Evolutionary conservation across 2,113 vertebrate genomes (phyloP).

Genomic region (Eonycteris spelaea): DNA sequence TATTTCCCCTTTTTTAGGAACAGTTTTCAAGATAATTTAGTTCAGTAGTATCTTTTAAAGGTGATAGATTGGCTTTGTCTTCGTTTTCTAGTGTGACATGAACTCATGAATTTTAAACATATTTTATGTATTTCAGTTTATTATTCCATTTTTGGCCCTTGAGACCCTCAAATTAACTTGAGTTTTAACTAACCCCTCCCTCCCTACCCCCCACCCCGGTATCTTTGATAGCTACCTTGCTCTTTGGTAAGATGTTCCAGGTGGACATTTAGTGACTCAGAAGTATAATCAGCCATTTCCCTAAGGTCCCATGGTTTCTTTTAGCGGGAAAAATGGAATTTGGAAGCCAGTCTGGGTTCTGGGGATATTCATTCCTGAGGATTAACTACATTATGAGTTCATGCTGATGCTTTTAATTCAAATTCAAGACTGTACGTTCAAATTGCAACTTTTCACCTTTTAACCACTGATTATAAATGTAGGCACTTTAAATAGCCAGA

Average conservation of each 20-base stretch:
- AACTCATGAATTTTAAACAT: background rate
- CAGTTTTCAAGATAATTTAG: conserved; percentile 14
- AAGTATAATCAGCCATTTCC: background rate
- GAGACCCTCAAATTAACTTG: background rate
- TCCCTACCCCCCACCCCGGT: no score
- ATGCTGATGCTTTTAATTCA: background rate
- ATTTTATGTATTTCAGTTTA: background rate
- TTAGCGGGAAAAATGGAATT: background rate
- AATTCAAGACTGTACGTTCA: background rate
- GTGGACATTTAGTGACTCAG: background rate
- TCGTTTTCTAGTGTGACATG: background rate
- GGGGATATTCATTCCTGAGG: background rate
- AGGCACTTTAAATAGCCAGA: background rate
- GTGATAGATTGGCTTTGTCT: background rate
- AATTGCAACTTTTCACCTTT: background rate
- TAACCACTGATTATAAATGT: background rate
- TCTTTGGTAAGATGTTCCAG: background rate
- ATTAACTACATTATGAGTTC: background rate
- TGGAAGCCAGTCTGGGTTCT: background rate
- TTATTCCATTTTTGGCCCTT: background rate
- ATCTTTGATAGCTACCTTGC: background rate
- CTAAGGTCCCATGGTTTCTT: background rate
- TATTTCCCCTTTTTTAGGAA: background rate
- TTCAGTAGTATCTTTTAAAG: background rate
- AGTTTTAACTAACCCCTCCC: background rate